Conservation (phyloP, 2,888 invertebrate genomes). For the Arenicola marina region DNA sequence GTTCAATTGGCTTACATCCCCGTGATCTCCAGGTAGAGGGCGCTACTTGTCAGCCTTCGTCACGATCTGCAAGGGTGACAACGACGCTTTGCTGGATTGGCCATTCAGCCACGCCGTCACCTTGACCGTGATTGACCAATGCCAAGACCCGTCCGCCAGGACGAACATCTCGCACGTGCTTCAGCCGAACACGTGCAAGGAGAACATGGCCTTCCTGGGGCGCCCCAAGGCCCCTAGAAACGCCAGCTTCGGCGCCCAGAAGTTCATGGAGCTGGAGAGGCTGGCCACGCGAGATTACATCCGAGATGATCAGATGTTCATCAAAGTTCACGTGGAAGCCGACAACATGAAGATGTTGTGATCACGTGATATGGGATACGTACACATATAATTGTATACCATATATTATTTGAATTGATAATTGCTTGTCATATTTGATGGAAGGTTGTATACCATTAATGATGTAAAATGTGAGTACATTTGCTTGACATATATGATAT, state of each 20-base stretch:
- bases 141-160: neutral
- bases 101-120: constrained; percentile 31
- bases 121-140: constrained; percentile 33
- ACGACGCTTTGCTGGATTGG: constrained; percentile 33
- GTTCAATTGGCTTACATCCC: no score
- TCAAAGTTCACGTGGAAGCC: constrained; percentile 37
- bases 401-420: no score
- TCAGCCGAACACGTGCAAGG: constrained; percentile 15
- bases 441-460: no score
- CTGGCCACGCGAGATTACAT: constrained; percentile 32
- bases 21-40: no score
- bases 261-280: constrained; percentile 36
- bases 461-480: no score
- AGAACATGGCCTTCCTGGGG: constrained; percentile 17
- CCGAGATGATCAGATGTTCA: constrained; percentile 36
- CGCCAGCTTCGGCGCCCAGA: constrained; percentile 59
- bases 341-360: neutral
- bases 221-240: constrained; percentile 49
- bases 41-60: constrained; percentile 30
- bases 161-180: constrained; percentile 4
- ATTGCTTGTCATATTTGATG: no score
- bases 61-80: constrained; percentile 31
- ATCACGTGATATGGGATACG: no score
- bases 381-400: no score
- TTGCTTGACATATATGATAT: no score